Conservation (phyloP, 2,888 invertebrate genomes). For the Zeuzera pyrina region DNA sequence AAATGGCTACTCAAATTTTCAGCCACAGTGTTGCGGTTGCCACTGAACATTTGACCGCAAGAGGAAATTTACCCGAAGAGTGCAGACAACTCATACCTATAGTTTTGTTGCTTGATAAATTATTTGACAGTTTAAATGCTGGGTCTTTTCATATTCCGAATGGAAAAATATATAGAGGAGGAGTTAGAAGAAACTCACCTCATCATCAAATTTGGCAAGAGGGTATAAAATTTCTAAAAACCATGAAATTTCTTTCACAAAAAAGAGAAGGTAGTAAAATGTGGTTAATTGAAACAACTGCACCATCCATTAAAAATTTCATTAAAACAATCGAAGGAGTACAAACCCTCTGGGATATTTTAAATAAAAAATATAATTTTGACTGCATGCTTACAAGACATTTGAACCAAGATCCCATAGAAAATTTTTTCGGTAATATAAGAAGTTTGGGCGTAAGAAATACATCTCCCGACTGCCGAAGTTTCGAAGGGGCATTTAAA, state of each 20-base stretch:
- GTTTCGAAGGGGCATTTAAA: not conserved
- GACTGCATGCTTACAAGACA: not conserved
- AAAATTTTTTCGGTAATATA: not conserved
- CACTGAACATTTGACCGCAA: constrained; percentile 9
- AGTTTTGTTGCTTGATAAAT: constrained; percentile 11
- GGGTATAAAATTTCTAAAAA: not conserved
- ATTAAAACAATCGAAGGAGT: constrained; percentile 12
- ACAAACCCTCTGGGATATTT: constrained; percentile 6
- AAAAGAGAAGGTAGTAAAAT: constrained; percentile 2
- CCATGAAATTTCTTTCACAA: not conserved
- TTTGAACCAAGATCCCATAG: constrained; percentile 1
- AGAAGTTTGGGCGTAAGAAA: not conserved
- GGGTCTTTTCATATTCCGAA: constrained; percentile 10
- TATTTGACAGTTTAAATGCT: constrained; percentile 16
- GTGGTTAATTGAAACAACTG: constrained; percentile 2
- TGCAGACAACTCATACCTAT: constrained; percentile 6
- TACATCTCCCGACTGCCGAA: not conserved
- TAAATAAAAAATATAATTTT: constrained; percentile 5
- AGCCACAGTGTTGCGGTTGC: constrained; percentile 23
- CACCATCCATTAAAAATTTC: constrained; percentile 9
- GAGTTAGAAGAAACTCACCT: constrained; percentile 11
- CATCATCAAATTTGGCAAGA: no score
- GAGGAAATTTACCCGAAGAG: constrained; percentile 3
- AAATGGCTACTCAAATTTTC: constrained; percentile 21
- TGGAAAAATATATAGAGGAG: constrained; percentile 14